A percentile compares a stretch with the other conserved stretches of the same genome.
Conservation (phyloP, 2,113 vertebrate species). For the Tetrao urogallus region DNA sequence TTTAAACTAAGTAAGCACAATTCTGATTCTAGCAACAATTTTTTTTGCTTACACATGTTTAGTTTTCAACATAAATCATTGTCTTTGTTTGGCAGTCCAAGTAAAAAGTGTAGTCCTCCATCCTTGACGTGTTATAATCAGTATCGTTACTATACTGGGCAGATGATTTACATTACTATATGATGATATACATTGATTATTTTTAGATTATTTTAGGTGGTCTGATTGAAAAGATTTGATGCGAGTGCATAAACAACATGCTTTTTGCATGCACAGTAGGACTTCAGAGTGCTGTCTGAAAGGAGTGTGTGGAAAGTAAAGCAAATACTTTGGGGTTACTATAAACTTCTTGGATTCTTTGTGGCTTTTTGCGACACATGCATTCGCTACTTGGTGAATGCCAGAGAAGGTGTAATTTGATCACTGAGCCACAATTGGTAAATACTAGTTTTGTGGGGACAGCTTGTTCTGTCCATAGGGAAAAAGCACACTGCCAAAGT, state of each 20-base stretch:
- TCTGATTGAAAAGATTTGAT: neutral
- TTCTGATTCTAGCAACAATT: neutral
- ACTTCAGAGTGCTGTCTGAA: neutral
- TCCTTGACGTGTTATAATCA: neutral
- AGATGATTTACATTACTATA: neutral
- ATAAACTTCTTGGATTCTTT: conserved; percentile 53
- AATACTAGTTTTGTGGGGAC: conserved; percentile 75
- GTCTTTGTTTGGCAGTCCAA: neutral
- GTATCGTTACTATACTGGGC: neutral
- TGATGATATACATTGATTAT: neutral
- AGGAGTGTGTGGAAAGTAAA: neutral
- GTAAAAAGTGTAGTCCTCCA: neutral
- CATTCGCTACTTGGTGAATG: conserved; percentile 52
- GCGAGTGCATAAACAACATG: neutral
- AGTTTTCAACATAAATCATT: neutral
- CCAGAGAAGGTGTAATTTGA: conserved; percentile 75
- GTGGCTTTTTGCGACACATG: conserved; percentile 70
- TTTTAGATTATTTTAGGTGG: neutral
- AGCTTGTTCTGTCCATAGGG: conserved; percentile 70
- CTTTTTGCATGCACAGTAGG: neutral
- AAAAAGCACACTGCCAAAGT: conserved; percentile 57
- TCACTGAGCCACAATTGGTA: conserved; percentile 70
- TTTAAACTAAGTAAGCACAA: neutral
- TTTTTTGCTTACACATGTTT: neutral
- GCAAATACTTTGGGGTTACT: conserved; percentile 42